Evolutionary conservation across 1,140 invertebrate species (phyloP).

Genomic region (Chironomus striatipennis): DNA sequence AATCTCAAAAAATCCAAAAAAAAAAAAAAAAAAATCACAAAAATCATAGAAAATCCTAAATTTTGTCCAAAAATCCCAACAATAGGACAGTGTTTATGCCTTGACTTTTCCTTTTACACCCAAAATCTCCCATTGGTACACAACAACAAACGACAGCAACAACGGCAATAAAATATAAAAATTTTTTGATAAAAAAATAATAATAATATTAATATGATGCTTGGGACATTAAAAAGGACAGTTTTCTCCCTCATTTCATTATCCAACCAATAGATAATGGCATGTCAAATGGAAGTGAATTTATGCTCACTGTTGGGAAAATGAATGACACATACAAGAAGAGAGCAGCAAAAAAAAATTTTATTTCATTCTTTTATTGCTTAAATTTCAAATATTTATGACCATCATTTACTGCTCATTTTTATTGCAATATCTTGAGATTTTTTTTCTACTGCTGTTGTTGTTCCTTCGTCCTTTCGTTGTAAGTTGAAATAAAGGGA

Average conservation of each 20-base stretch:
- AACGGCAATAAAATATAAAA: too few species aligned
- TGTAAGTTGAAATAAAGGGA: neutral
- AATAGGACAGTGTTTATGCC: too few species aligned
- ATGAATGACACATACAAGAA: neutral
- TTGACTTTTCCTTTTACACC: too few species aligned
- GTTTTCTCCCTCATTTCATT: neutral
- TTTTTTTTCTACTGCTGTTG: neutral
- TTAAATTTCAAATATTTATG: slow-evolving; percentile 15
- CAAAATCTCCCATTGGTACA: too few species aligned
- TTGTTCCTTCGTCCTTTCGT: neutral
- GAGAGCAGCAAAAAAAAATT: neutral
- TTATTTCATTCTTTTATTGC: neutral
- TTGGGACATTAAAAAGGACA: too few species aligned
- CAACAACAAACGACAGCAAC: too few species aligned
- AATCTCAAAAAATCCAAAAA: too few species aligned
- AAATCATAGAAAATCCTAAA: too few species aligned
- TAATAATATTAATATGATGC: too few species aligned
- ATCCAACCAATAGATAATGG: slow-evolving; percentile 1
- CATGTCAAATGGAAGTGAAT: neutral
- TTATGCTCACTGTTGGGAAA: neutral
- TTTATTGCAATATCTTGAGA: neutral
- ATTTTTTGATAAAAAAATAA: too few species aligned
- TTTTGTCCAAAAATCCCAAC: too few species aligned
- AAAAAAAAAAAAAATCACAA: too few species aligned
- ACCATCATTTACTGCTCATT: slow-evolving; percentile 12